Conservation (phyloP, 2,797 vertebrate species). For the Anguilla marmorata region DNA sequence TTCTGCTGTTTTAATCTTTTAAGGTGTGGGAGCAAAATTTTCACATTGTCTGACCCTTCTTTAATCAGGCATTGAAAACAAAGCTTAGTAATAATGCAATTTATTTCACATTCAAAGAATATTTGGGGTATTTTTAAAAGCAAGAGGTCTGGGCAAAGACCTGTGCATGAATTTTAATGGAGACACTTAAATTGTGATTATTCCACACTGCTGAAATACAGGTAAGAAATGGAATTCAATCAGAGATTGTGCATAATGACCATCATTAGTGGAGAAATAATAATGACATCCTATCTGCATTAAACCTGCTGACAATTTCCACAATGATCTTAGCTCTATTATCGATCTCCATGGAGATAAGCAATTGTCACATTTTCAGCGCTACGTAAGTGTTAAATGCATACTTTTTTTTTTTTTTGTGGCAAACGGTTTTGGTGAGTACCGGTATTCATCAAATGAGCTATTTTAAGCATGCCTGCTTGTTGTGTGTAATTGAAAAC, state of each 20-base stretch:
- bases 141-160: slow-evolving; percentile 76
- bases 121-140: slow-evolving; percentile 81
- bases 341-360: slow-evolving; percentile 99
- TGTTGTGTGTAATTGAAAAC: slow-evolving; percentile 84
- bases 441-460: slow-evolving; percentile 83
- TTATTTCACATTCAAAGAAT: slow-evolving; percentile 81
- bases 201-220: slow-evolving; percentile 99
- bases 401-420: slow-evolving; percentile 86
- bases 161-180: slow-evolving; percentile 87
- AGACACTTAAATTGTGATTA: slow-evolving; percentile 88
- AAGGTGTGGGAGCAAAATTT: slow-evolving; percentile 74
- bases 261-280: slow-evolving; percentile 99
- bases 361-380: slow-evolving; percentile 98
- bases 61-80: slow-evolving; percentile 34
- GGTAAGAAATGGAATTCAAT: slow-evolving; percentile 99
- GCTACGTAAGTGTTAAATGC: slow-evolving; percentile 99
- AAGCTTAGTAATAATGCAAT: slow-evolving; percentile 68
- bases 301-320: slow-evolving; percentile 99
- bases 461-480: slow-evolving; percentile 81
- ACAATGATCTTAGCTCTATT: slow-evolving; percentile 99
- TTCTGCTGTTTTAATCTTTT: slow-evolving; percentile 59
- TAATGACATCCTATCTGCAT: slow-evolving; percentile 99
- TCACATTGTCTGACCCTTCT: slow-evolving; percentile 4
- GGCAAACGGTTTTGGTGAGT: slow-evolving; percentile 88
- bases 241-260: slow-evolving; percentile 99